These are phyloP conservation scores for Percopsis transmontana DNA, from an alignment of 2,113 vertebrate species.

Conservation along the genomic window DNA sequence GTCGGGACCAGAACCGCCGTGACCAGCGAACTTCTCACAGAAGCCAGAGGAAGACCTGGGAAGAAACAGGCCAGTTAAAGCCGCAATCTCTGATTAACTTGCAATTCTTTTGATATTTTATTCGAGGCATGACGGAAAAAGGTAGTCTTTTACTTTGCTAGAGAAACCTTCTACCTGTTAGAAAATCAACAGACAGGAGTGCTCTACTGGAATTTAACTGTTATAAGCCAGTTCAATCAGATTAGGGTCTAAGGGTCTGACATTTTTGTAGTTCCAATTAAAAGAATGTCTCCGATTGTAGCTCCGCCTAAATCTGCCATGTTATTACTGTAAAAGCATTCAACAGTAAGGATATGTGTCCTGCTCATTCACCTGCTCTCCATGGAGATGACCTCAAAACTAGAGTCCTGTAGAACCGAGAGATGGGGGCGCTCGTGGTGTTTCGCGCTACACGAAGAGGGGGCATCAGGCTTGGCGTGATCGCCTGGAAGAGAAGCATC, in stretches of 20 bases:
- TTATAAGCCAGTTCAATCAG: too few species aligned
- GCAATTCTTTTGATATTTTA: neutral
- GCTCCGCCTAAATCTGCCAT: neutral
- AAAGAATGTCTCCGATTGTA: too few species aligned
- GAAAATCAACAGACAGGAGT: too few species aligned
- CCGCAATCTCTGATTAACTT: neutral
- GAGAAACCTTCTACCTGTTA: too few species aligned
- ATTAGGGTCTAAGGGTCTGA: too few species aligned
- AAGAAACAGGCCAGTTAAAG: conserved; percentile 2
- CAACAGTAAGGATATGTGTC: too few species aligned
- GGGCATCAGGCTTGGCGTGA: neutral
- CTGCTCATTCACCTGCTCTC: conserved; percentile 63
- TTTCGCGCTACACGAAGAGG: conserved; percentile 1
- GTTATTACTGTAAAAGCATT: too few species aligned
- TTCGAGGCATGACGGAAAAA: neutral
- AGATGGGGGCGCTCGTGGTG: conserved; percentile 20
- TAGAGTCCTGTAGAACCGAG: conserved; percentile 58
- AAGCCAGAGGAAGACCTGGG: conserved; percentile 77
- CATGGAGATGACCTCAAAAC: conserved; percentile 75
- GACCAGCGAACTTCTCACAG: conserved; percentile 70
- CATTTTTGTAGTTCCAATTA: too few species aligned
- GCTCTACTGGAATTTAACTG: too few species aligned
- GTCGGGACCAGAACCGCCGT: conserved; percentile 52
- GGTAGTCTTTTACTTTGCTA: neutral
- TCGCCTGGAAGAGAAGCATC: conserved; percentile 52